Evolutionary conservation across 1,140 invertebrate species (phyloP).

Genomic region (Platyura marginata): DNA sequence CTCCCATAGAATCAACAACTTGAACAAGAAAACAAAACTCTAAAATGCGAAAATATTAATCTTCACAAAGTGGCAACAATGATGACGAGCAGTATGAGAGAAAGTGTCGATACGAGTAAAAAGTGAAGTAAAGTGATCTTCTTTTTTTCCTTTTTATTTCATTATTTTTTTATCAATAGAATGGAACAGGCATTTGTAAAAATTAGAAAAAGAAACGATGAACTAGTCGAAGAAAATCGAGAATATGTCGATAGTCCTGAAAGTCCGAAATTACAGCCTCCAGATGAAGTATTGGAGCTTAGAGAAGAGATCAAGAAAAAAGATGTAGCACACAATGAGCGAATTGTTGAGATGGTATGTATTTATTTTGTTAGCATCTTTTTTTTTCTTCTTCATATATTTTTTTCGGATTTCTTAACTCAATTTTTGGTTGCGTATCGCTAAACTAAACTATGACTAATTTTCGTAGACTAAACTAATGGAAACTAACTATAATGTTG

Average conservation of each 20-base stretch:
- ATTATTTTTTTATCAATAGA: conserved; percentile 7
- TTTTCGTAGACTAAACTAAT: conserved; percentile 20
- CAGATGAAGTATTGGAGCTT: background rate
- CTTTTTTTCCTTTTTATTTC: no score
- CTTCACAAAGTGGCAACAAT: conserved; percentile 20
- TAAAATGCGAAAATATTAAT: conserved; percentile 19
- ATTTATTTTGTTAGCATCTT: background rate
- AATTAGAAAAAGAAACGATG: conserved; percentile 23
- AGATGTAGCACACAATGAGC: conserved; percentile 13
- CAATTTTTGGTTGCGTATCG: background rate
- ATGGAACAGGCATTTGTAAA: conserved; percentile 22
- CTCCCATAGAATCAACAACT: conserved; percentile 13
- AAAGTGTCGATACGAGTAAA: conserved; percentile 15
- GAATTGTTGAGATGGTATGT: conserved; percentile 23
- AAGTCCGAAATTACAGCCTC: background rate
- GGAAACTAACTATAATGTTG: conserved; percentile 24
- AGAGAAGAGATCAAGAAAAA: background rate
- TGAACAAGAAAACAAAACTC: conserved; percentile 20
- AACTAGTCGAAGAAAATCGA: conserved; percentile 12
- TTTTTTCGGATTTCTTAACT: background rate
- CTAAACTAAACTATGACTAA: no score
- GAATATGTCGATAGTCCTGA: conserved; percentile 12
- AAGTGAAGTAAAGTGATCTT: no score
- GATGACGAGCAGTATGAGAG: conserved; percentile 22
- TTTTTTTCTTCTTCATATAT: background rate